Percentiles rank a stretch among this genome's conserved stretches.
Conservation (phyloP, 2,797 vertebrate genomes). For the Parauchenoglanis punctatus region DNA sequence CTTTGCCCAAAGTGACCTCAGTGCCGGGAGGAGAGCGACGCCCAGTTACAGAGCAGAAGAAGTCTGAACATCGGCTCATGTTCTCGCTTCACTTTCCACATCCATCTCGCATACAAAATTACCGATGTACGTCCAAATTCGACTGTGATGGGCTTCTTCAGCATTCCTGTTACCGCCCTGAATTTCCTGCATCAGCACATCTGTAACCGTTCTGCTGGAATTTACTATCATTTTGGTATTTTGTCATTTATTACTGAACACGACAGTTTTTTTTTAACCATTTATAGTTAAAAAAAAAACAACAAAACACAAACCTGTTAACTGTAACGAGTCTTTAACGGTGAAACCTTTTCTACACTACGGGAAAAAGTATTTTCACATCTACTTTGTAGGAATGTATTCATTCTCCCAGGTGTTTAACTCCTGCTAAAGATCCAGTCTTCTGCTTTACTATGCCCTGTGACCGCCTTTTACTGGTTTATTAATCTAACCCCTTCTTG, state of each 20-base stretch:
- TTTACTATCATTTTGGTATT: not conserved
- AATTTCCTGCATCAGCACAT: not conserved
- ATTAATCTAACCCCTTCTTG: not conserved
- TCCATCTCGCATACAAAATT: not conserved
- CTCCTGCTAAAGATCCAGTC: not conserved
- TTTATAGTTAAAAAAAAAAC: not conserved
- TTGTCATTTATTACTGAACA: not conserved
- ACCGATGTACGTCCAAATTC: not conserved
- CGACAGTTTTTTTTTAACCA: not conserved
- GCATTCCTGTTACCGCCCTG: too few species aligned
- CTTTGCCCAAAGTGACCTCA: conserved; percentile 54
- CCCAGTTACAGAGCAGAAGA: not conserved
- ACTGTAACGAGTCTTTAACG: not conserved
- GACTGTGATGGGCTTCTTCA: not conserved
- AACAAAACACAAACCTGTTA: not conserved
- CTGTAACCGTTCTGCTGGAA: not conserved
- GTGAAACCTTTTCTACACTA: not conserved
- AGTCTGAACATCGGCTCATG: conserved; percentile 9
- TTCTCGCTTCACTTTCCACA: not conserved
- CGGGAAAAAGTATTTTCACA: not conserved
- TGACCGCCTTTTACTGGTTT: not conserved
- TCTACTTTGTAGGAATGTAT: not conserved
- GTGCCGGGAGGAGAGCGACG: not conserved
- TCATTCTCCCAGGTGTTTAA: not conserved
- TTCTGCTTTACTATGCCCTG: not conserved